Base-by-base conservation (phyloP, 2,113 vertebrate genomes). In the Pseudorasbora parva region DNA sequence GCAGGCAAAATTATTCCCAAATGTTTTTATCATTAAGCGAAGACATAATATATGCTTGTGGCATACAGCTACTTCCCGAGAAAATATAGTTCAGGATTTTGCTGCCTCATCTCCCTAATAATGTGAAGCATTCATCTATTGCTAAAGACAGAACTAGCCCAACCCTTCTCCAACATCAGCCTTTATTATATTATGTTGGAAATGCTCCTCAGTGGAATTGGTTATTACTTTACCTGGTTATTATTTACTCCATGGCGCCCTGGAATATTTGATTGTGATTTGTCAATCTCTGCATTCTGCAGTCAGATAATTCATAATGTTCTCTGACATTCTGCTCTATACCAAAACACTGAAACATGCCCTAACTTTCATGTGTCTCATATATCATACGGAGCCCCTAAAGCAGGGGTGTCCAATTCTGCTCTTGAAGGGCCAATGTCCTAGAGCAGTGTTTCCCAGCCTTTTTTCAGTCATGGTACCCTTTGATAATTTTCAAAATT, bases 51-150 rank as follows among this genome's bases (percentile, higher is more conserved):
- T 68, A 71, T 66, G 71, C 33, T 60, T 62, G 54, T 77, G 51
- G 60, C 56, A 30, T 25, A 9, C 43, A 49, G 66, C 54, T 73
- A 33, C 37, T 76, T 68, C 37, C 33, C 5, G 14, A 79, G 66
- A 56, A 78, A 75, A 78, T 59, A 23, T 85, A 78, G 69, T 5
- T 43, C 51, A 76, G 49, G 19, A 81, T 54, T 82, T 43, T 27
- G 30, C 62, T 59, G 47, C 80, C 83, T 87, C 75, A 83, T 85
- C 86, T 80, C 45, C 80, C 64, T 73, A 78, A 84, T 85, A 87
- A 87, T 87, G 57, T 69, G 79, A 49, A 25, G 60, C 73, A 82
- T 82, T 87, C 19, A 59, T 87, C 74, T 82, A 41, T 49, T 49
- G 11, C 45, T 66, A 76, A 69, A 81, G 43, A 78, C 62, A 78